Percentiles rank a stretch among this genome's conserved stretches.
These are phyloP conservation scores for Lysandra bellargus DNA, from an alignment of 2,888 invertebrate species.

Conservation along the genomic window DNA sequence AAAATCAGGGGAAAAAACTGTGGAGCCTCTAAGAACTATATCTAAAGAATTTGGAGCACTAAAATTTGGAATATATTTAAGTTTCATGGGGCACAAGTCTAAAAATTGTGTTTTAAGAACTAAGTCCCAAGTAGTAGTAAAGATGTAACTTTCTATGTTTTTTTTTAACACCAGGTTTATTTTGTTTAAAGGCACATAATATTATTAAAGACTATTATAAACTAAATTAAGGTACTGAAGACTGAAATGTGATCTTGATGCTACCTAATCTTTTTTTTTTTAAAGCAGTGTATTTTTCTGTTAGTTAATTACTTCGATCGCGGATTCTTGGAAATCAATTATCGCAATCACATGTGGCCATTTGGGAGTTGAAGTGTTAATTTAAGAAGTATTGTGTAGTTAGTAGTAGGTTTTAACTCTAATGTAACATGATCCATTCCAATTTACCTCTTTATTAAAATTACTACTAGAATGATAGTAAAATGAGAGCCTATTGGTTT, in stretches of 20 bases:
- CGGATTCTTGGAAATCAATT: too few species aligned
- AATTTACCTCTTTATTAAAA: neutral
- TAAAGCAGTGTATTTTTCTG: too few species aligned
- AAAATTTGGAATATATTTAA: conserved; percentile 90
- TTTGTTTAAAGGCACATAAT: neutral
- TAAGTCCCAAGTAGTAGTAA: conserved; percentile 52
- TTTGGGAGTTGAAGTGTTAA: neutral
- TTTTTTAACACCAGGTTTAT: neutral
- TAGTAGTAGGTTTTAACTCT: neutral
- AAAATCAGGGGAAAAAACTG: conserved; percentile 87
- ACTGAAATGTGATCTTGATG: conserved; percentile 15
- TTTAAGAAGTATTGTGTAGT: neutral
- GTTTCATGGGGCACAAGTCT: conserved; percentile 62
- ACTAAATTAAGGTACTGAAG: neutral
- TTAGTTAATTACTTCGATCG: neutral
- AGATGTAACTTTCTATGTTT: conserved; percentile 33
- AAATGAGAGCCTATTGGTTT: neutral
- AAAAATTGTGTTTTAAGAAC: conserved; percentile 51
- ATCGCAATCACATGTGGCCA: too few species aligned
- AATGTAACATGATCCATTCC: neutral
- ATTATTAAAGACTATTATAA: neutral
- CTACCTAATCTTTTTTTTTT: neutral
- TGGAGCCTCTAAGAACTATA: conserved; percentile 88
- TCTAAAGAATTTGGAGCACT: conserved; percentile 87
- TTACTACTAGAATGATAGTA: neutral